A percentile compares a stretch with the other conserved stretches of the same genome.
Conservation (phyloP, 2,888 invertebrate species). For the Coremacera marginata region DNA sequence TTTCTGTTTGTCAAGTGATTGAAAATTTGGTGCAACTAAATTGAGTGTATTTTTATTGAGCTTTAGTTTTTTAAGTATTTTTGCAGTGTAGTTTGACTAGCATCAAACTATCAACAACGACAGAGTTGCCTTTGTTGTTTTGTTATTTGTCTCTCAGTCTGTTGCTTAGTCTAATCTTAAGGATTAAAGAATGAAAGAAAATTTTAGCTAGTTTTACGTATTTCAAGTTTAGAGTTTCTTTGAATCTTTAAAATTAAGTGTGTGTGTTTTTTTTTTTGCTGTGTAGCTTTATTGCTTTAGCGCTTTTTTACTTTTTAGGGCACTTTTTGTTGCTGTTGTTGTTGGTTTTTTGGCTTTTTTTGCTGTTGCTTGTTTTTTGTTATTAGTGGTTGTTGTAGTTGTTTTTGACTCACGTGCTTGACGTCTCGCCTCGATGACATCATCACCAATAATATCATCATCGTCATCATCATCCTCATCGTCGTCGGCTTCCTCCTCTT, state of each 20-base stretch:
- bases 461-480: constrained; percentile 76
- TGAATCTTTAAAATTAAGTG: constrained; percentile 29
- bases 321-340: constrained; percentile 56
- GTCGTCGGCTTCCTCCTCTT: constrained; percentile 74
- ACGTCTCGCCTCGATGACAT: constrained; percentile 76
- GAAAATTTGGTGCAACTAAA: constrained; percentile 15
- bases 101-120: constrained; percentile 63
- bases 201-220: background rate
- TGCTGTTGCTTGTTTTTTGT: constrained; percentile 54
- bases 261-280: constrained; percentile 39
- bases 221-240: constrained; percentile 44
- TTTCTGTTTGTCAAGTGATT: constrained; percentile 1
- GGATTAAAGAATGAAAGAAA: background rate
- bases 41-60: constrained; percentile 25
- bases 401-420: constrained; percentile 89
- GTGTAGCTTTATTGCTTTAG: constrained; percentile 57
- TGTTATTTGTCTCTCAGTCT: background rate
- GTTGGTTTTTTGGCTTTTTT: constrained; percentile 64
- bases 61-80: constrained; percentile 39
- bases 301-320: constrained; percentile 64
- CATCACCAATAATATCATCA: constrained; percentile 75
- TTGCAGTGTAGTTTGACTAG: constrained; percentile 64
- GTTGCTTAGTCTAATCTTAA: background rate
- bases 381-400: constrained; percentile 63
- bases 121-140: background rate